These are phyloP conservation scores for Periphyllus acericola DNA, from an alignment of 2,888 invertebrate genomes.

Conservation along the genomic window DNA sequence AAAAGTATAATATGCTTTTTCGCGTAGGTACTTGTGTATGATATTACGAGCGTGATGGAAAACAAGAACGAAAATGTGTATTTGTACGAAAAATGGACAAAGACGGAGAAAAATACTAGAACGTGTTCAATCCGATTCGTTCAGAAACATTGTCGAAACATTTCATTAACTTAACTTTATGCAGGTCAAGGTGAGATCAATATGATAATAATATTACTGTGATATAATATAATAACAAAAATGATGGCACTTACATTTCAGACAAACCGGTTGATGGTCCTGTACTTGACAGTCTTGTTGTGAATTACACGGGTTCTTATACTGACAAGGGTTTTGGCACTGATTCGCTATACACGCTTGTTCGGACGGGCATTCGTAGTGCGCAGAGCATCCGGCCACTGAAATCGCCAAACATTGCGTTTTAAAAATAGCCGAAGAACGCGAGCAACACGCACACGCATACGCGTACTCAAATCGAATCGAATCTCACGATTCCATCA, in stretches of 20 bases:
- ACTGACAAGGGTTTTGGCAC: slow-evolving; percentile 84
- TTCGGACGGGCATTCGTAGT: slow-evolving; percentile 81
- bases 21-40: background rate
- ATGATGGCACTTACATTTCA: slow-evolving; percentile 73
- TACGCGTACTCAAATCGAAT: background rate
- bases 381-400: slow-evolving; percentile 83
- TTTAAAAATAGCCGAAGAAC: slow-evolving; percentile 5
- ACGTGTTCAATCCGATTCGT: background rate
- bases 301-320: slow-evolving; percentile 78
- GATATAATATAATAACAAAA: background rate
- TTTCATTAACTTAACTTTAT: background rate
- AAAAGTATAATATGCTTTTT: background rate
- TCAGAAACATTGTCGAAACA: background rate
- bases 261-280: slow-evolving; percentile 85
- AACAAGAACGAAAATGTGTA: background rate
- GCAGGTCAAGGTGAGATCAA: slow-evolving; percentile 14
- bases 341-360: slow-evolving; percentile 82
- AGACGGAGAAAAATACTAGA: too few species aligned
- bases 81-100: too few species aligned
- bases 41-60: background rate
- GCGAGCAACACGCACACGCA: slow-evolving; percentile 8
- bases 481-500: background rate
- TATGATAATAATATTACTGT: background rate
- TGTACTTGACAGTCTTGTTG: slow-evolving; percentile 85
- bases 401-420: slow-evolving; percentile 64